Evolutionary conservation across 2,888 invertebrate species (phyloP), one percentile per base, ranked within the genome.

Genomic region (Phalera bucephala): DNA sequence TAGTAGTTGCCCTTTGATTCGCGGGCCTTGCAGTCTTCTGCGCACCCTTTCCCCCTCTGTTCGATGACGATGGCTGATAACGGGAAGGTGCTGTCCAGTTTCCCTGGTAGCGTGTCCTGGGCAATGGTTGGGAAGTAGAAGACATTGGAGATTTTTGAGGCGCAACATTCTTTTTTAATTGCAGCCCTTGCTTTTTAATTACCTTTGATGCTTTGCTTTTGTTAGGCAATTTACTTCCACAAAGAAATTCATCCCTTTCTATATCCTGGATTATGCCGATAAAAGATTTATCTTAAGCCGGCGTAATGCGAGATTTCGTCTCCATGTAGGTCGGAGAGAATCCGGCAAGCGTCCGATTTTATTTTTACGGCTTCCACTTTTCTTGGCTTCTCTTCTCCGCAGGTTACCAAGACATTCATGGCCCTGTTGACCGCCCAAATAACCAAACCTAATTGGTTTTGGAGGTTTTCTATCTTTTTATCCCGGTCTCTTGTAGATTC

Each of bases 121-220:
- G n/a, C n/a, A n/a, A n/a, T n/a, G 10, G 9, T 9, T 17, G 28
- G 10, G 10, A n/a, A 3, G 13, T 13, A 5, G 26, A 26, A 3
- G 17, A 7, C 20, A 11, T 17, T 2, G n/a, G 35, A n/a, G n/a
- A n/a, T n/a, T n/a, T n/a, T n/a, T n/a, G n/a, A n/a, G n/a, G n/a
- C n/a, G n/a, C n/a, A 2, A 20, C 6, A 20, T 14, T 10, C 17
- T 39, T 40, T 19, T 43, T 47, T 7, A 44, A 41, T n/a, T 34
- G 41, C 7, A 36, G 25, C 0, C 34, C 40, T 5, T 44, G 33
- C 21, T 39, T 38, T 35, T 47, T 37, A 1, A 47, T 43, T 0
- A 31, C 21, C 23, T 48, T 44, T 7, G 45, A 36, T 2, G 36
- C 36, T 15, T 40, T 48, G 20, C 44, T 41, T 34, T 44, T 40